Conservation (phyloP, 2,797 vertebrate genomes). For the Paguma larvata region DNA sequence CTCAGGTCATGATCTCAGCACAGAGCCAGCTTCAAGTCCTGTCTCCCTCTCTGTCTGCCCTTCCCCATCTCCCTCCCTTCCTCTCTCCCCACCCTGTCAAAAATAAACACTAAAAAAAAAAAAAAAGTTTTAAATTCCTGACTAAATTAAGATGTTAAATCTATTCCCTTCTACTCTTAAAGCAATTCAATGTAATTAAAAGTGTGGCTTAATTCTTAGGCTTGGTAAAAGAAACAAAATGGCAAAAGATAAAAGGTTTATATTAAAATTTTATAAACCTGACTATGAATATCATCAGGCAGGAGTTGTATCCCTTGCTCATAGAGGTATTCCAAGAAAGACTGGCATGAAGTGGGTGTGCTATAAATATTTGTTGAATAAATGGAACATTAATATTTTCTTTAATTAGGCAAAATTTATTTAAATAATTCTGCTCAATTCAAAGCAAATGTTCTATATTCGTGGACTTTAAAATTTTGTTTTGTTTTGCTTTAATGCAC, state of each 20-base stretch:
- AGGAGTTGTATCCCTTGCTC: not conserved
- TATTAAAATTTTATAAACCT: not conserved
- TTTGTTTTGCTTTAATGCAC: not conserved
- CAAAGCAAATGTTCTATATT: conserved; percentile 50
- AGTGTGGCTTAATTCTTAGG: not conserved
- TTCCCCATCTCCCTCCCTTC: too few species aligned
- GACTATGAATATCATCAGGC: not conserved
- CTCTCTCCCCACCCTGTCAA: too few species aligned
- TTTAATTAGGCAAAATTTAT: not conserved
- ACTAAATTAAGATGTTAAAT: not conserved
- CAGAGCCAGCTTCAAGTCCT: too few species aligned
- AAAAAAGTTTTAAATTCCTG: not conserved
- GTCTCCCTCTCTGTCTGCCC: too few species aligned
- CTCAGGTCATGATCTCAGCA: too few species aligned
- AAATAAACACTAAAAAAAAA: too few species aligned
- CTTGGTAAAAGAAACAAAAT: not conserved
- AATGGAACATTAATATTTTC: not conserved
- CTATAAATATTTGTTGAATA: not conserved
- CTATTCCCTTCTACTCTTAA: not conserved
- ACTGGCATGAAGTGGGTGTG: not conserved
- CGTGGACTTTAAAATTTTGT: not conserved
- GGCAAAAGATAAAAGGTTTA: not conserved
- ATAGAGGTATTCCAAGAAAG: not conserved
- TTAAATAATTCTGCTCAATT: not conserved
- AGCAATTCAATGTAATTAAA: not conserved